Percentiles rank a stretch among this genome's conserved stretches.
Evolutionary conservation across 2,797 vertebrate genomes (phyloP).

Genomic region (Heteromormyrus szaboi): DNA sequence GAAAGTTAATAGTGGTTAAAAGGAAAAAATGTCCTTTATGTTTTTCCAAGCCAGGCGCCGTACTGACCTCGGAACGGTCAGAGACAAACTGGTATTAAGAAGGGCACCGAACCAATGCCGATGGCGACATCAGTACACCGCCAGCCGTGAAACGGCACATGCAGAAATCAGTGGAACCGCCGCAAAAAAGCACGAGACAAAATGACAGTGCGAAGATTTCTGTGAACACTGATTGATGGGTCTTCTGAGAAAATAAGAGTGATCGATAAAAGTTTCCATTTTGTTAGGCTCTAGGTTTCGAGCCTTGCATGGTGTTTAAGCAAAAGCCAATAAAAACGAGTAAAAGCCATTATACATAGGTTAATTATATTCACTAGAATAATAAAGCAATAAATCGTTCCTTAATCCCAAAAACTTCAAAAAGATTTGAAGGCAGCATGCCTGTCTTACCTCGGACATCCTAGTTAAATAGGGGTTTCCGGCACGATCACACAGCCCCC

Average conservation of each 20-base stretch:
- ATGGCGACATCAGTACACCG: background rate
- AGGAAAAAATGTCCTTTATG: background rate
- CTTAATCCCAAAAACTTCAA: background rate
- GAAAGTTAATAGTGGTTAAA: background rate
- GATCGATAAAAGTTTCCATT: background rate
- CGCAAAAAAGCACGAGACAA: background rate
- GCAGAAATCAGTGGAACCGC: background rate
- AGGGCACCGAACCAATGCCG: background rate
- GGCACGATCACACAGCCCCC: constrained; percentile 44
- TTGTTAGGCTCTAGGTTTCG: background rate
- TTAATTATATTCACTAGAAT: background rate
- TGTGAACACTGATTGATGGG: background rate
- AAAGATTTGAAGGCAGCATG: background rate
- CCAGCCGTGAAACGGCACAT: background rate
- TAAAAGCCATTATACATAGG: background rate
- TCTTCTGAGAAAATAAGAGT: background rate
- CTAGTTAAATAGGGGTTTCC: constrained; percentile 45
- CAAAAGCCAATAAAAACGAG: background rate
- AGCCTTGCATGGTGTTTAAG: background rate
- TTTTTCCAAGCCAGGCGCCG: background rate
- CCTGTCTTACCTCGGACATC: constrained; percentile 58
- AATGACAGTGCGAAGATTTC: background rate
- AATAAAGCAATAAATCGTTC: background rate
- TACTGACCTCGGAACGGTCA: background rate
- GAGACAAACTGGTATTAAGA: background rate